phyloP scores from a whole-genome alignment of 2,888 invertebrate genomes.

The Caenorhabditis becei region DNA sequence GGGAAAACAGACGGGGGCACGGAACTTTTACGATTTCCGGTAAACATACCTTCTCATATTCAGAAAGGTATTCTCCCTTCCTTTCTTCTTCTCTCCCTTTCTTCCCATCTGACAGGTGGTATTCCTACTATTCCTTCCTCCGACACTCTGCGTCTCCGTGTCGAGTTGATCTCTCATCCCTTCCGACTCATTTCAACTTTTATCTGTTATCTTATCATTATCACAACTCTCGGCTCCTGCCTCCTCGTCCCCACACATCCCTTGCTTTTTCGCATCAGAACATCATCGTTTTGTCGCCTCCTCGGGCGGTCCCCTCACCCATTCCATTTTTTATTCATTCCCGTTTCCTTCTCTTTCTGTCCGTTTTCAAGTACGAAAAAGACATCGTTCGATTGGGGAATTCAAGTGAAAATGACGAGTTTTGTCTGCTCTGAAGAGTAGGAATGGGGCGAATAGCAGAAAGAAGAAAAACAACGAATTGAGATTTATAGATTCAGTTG shows the following conservation, averaged over 20 bases:
- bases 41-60: slow-evolving; percentile 12
- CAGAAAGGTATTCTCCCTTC: neutral
- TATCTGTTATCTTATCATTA: slow-evolving; percentile 44
- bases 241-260: neutral
- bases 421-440: neutral
- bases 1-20: neutral
- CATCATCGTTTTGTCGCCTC: neutral
- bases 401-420: slow-evolving; percentile 3
- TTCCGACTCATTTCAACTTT: slow-evolving; percentile 35
- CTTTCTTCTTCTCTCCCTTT: neutral
- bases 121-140: slow-evolving; percentile 6
- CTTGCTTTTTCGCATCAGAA: neutral
- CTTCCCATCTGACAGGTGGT: neutral
- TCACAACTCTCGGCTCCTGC: neutral
- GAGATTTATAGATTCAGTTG: neutral
- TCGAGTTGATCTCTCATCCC: slow-evolving; percentile 13
- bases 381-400: neutral
- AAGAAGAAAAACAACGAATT: neutral
- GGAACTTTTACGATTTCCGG: slow-evolving; percentile 17
- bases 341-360: neutral
- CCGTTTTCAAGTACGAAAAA: slow-evolving; percentile 5
- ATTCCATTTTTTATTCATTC: slow-evolving; percentile 9
- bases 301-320: neutral
- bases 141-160: slow-evolving; percentile 14
- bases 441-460: neutral